These are phyloP conservation scores for Entomobrya multifasciata DNA, from an alignment of 2,888 invertebrate genomes.

Conservation along the genomic window DNA sequence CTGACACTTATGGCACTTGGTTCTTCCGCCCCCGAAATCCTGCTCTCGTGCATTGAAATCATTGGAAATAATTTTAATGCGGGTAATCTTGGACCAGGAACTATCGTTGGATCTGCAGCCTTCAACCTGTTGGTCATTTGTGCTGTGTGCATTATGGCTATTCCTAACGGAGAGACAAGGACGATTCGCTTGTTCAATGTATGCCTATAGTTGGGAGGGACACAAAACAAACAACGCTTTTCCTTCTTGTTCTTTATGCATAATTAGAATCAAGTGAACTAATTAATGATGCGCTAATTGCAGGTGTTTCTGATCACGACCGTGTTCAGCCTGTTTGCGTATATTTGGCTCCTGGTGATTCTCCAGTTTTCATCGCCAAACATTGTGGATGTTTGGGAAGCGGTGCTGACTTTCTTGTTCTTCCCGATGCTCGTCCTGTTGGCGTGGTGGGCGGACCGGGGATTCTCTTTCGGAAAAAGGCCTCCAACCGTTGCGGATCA, in stretches of 20 bases:
- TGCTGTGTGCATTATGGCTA: constrained; percentile 83
- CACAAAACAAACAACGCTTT: no score
- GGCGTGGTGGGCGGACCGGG: constrained; percentile 84
- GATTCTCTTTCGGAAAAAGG: constrained; percentile 81
- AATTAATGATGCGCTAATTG: not conserved
- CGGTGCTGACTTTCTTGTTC: constrained; percentile 83
- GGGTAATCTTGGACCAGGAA: constrained; percentile 83
- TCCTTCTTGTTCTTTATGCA: no score
- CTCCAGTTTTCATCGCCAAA: constrained; percentile 81
- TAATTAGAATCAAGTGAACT: no score
- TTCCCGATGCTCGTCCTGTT: constrained; percentile 84
- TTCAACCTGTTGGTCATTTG: constrained; percentile 83
- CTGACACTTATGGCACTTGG: constrained; percentile 84
- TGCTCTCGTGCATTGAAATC: constrained; percentile 83
- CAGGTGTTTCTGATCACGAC: constrained; percentile 82
- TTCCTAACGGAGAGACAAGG: constrained; percentile 82
- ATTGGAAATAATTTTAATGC: constrained; percentile 81
- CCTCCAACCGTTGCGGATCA: constrained; percentile 80
- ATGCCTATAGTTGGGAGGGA: constrained; percentile 15
- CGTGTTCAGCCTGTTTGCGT: constrained; percentile 83
- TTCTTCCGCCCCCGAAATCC: constrained; percentile 84
- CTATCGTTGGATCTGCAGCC: constrained; percentile 82
- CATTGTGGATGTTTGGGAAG: constrained; percentile 84
- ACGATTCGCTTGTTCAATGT: constrained; percentile 82
- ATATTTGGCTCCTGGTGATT: constrained; percentile 84